Evolutionary conservation across 1,140 invertebrate genomes (phyloP).

Genomic region (Psilanteris sp.): DNA sequence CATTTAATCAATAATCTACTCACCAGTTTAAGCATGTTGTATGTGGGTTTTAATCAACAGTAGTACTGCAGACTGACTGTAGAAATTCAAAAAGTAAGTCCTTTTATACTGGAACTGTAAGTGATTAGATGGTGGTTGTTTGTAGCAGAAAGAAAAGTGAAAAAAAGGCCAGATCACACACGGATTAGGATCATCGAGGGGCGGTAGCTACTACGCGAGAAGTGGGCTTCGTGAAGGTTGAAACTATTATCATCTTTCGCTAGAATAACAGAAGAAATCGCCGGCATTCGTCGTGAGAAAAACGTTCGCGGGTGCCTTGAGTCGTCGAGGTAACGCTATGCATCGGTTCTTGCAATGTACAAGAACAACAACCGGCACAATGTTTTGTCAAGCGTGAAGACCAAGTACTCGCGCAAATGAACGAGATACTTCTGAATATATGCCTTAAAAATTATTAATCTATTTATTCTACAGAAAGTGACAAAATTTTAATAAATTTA

Average conservation of each 20-base stretch:
- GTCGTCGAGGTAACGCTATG: constrained; percentile 31
- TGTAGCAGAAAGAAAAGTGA: constrained; percentile 57
- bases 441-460: constrained; percentile 45
- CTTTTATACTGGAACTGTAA: constrained; percentile 70
- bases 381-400: constrained; percentile 72
- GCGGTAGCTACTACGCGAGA: constrained; percentile 54
- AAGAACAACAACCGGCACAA: constrained; percentile 58
- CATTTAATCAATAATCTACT: too few species aligned
- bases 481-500: too few species aligned
- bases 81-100: constrained; percentile 38
- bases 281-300: constrained; percentile 72
- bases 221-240: constrained; percentile 65
- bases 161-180: constrained; percentile 51
- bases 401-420: constrained; percentile 64
- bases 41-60: constrained; percentile 44
- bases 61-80: constrained; percentile 73
- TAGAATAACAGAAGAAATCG: constrained; percentile 65
- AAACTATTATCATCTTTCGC: constrained; percentile 67
- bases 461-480: too few species aligned
- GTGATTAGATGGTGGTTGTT: constrained; percentile 62
- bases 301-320: constrained; percentile 63
- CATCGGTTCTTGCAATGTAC: constrained; percentile 55
- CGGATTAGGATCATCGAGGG: constrained; percentile 57
- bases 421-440: constrained; percentile 41
- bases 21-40: constrained; percentile 77